phyloP scores from a whole-genome alignment of 2,797 vertebrate genomes.

The Ataeniobius toweri region DNA sequence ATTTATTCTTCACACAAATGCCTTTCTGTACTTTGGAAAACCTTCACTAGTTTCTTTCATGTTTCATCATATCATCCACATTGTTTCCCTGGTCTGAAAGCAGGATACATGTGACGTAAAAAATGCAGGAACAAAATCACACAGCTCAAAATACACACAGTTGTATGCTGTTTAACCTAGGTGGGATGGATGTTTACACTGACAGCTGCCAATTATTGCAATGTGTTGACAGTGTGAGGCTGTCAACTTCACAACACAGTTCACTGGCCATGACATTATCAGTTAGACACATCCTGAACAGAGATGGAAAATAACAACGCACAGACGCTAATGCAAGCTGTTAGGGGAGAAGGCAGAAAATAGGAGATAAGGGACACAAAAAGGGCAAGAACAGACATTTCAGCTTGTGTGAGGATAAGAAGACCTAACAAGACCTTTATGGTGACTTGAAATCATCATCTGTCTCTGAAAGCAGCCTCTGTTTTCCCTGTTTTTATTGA shows the following conservation, averaged over 20 bases:
- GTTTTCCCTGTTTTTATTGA: neutral
- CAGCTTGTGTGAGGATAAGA: neutral
- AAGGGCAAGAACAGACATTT: constrained; percentile 12
- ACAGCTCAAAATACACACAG: constrained; percentile 19
- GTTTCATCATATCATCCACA: constrained; percentile 26
- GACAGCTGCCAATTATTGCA: constrained; percentile 42
- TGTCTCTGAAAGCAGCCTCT: neutral
- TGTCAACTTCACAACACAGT: constrained; percentile 36
- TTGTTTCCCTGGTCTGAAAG: constrained; percentile 25
- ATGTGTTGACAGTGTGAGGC: constrained; percentile 27
- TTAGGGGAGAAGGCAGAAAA: constrained; percentile 4
- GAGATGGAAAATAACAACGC: constrained; percentile 21
- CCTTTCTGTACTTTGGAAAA: constrained; percentile 13
- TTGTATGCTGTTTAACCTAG: constrained; percentile 22
- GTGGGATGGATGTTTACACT: constrained; percentile 38
- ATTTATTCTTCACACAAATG: neutral
- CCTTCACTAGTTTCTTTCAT: constrained; percentile 16
- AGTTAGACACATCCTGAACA: constrained; percentile 2
- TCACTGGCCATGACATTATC: constrained; percentile 21
- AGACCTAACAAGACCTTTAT: neutral
- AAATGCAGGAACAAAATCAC: constrained; percentile 15
- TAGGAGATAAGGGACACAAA: constrained; percentile 7
- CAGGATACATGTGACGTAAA: neutral
- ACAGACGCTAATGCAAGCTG: constrained; percentile 22
- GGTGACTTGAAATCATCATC: neutral